Percentiles rank a stretch among this genome's conserved stretches.
Evolutionary conservation across 2,113 vertebrate genomes (phyloP).

Genomic region (Sinocyclocheilus rhinocerous): DNA sequence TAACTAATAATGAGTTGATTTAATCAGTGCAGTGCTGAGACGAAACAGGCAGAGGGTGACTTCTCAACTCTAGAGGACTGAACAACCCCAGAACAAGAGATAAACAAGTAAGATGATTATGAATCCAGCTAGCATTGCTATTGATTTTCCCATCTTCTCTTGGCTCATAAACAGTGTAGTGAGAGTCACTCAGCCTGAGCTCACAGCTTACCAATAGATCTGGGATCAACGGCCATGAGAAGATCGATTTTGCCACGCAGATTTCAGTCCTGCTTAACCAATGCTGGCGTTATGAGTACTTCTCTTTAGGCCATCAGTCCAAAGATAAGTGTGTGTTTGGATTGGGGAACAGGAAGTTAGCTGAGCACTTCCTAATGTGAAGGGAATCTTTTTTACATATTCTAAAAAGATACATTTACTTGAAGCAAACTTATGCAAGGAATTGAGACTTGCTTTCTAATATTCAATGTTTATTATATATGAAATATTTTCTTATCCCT

Average conservation of each 20-base stretch:
- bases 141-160: slow-evolving; percentile 54
- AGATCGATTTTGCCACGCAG: slow-evolving; percentile 31
- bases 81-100: neutral
- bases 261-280: slow-evolving; percentile 15
- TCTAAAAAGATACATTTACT: no score
- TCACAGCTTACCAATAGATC: slow-evolving; percentile 52
- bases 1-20: slow-evolving; percentile 54
- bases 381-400: neutral
- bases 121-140: slow-evolving; percentile 46
- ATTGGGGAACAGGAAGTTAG: neutral
- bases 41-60: slow-evolving; percentile 31
- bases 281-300: neutral
- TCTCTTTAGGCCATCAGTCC: neutral
- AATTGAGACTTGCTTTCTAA: no score
- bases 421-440: no score
- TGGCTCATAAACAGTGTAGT: slow-evolving; percentile 51
- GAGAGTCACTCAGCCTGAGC: slow-evolving; percentile 39
- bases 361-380: neutral
- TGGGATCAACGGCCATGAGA: slow-evolving; percentile 28
- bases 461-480: no score
- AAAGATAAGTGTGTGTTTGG: neutral
- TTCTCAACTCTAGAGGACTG: neutral
- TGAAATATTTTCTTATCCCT: no score
- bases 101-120: slow-evolving; percentile 38
- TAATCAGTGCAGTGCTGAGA: slow-evolving; percentile 36